Percentiles rank a stretch among this genome's conserved stretches.
These are phyloP conservation scores for Sigmodon hispidus DNA, from an alignment of 2,113 vertebrate genomes.

Conservation along the genomic window DNA sequence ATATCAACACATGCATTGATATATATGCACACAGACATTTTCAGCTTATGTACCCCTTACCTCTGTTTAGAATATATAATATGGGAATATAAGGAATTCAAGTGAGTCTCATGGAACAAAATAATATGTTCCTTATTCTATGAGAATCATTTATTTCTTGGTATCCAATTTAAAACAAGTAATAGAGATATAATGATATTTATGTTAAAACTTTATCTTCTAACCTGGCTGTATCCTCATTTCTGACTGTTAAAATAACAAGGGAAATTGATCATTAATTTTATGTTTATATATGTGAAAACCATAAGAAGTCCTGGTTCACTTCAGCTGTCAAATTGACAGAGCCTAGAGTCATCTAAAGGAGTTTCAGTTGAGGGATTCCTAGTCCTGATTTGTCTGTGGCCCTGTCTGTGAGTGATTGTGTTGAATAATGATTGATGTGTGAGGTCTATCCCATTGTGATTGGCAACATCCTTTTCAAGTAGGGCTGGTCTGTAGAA, in stretches of 20 bases:
- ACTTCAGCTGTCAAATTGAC: background rate
- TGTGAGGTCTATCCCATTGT: background rate
- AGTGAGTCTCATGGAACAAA: background rate
- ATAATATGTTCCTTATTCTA: background rate
- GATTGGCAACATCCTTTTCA: background rate
- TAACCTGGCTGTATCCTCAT: background rate
- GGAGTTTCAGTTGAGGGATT: background rate
- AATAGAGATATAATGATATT: background rate
- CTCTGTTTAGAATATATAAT: background rate
- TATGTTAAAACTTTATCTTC: constrained; percentile 12
- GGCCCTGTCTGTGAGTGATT: background rate
- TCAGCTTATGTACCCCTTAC: background rate
- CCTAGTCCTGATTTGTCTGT: too few species aligned
- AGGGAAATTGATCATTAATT: background rate
- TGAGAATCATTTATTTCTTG: background rate
- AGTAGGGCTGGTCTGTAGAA: background rate
- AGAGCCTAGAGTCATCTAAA: background rate
- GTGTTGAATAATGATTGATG: background rate
- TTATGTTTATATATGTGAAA: constrained; percentile 18
- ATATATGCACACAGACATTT: background rate
- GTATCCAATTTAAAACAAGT: constrained; percentile 32
- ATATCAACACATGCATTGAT: too few species aligned
- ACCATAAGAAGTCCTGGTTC: too few species aligned
- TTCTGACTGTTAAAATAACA: background rate
- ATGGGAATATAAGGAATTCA: background rate